Conservation (phyloP, 2,113 vertebrate species). For the Cephalopholis sonnerati region DNA sequence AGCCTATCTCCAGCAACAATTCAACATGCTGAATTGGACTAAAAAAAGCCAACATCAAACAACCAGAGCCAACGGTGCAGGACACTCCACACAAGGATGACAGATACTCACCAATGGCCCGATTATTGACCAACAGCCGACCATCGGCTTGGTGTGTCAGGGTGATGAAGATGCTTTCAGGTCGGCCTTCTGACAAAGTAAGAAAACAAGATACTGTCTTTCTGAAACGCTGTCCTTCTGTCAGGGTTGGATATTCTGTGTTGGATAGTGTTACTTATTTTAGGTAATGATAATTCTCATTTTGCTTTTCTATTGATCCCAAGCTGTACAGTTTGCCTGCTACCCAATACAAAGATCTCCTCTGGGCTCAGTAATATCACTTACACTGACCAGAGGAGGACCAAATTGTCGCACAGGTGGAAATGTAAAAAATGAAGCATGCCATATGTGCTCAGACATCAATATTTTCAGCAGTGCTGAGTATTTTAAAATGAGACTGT, state of each 20-base stretch:
- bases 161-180: constrained; percentile 1
- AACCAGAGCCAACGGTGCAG: too few species aligned
- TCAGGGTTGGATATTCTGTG: background rate
- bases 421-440: background rate
- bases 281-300: constrained; percentile 10
- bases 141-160: too few species aligned
- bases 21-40: too few species aligned
- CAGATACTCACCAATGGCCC: too few species aligned
- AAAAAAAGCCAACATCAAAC: too few species aligned
- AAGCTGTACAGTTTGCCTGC: constrained; percentile 8
- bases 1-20: too few species aligned
- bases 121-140: too few species aligned
- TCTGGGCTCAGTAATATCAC: constrained; percentile 19
- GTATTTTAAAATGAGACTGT: background rate
- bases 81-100: too few species aligned
- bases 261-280: constrained; percentile 19
- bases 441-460: background rate
- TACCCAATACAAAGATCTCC: background rate
- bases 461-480: background rate
- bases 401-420: background rate
- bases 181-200: background rate
- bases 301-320: constrained; percentile 36
- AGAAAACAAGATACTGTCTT: constrained; percentile 35
- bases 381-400: constrained; percentile 9
- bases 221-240: constrained; percentile 19